Evolutionary conservation across 2,113 vertebrate species (phyloP), one percentile per base, ranked within the genome.

Genomic region (Cyprinodon variegatus): DNA sequence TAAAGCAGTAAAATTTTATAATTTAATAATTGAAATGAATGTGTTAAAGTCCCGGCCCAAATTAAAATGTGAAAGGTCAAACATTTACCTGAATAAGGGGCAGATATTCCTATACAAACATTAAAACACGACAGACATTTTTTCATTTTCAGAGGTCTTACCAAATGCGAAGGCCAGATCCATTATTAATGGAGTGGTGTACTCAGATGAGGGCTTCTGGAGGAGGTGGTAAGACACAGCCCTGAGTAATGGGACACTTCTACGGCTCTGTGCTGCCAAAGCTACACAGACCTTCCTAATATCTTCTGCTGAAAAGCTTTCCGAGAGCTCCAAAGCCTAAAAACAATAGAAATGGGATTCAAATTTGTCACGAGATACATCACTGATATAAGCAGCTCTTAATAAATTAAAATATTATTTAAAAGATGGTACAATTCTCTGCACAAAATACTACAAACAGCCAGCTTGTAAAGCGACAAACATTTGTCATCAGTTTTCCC

Each of bases 181-280:
- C 61, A 96, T 62, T 6, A 98, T 92, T 29, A 95, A 0, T 0
- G 53, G 60, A 63, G 94, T 94, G 57, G 83, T 87, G 40, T 96
- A 88, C 1, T 93, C 90, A 17, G 64, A 70, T 0, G 94, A 77
- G 5, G 94, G 94, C 80, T 95, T 96, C 93, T 97, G 96, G 5
- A 96, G 78, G 13, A 98, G 89, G 81, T 98, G 95, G 88, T 97
- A 97, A 14, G 96, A 97, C 65, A 97, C 10, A 17, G 96, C 96
- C 39, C 96, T 91, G 60, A 99, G 91, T 72, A 99, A 87, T 0
- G 97, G 93, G 45, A 98, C 87, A 0, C 94, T 93, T 43, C 97
- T 94, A 0, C 95, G 93, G 66, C 88, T 92, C 86, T 95, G 95
- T 65, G 89, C 62, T 0, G 96, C 96, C 70, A 98, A 66, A 0